These are phyloP conservation scores for Acromyrmex charruanus DNA, from an alignment of 1,140 invertebrate genomes.

Conservation along the genomic window DNA sequence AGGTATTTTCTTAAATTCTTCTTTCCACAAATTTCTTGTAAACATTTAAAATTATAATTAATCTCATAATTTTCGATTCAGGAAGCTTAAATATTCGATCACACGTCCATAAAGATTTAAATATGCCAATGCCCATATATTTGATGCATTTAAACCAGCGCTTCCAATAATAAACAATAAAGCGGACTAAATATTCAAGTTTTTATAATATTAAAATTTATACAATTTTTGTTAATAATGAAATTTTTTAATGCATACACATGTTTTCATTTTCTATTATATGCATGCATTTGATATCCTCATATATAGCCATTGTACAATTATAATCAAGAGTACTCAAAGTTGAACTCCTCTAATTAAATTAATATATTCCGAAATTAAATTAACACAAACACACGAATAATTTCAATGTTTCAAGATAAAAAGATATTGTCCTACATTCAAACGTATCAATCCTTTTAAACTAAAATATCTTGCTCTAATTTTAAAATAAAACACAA, in stretches of 20 bases:
- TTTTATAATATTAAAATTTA: background rate
- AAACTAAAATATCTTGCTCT: background rate
- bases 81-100: background rate
- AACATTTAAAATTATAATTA: background rate
- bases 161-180: background rate
- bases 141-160: background rate
- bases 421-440: conserved; percentile 23
- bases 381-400: background rate
- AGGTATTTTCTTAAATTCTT: background rate
- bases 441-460: background rate
- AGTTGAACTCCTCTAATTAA: background rate
- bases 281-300: background rate
- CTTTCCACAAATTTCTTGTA: background rate
- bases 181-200: background rate
- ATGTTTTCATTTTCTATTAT: background rate
- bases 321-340: background rate
- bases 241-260: background rate
- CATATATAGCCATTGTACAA: background rate
- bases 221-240: background rate
- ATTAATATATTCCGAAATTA: background rate
- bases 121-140: background rate
- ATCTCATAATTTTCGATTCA: background rate
- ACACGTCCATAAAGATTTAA: background rate
- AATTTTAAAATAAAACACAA: conserved; percentile 39
- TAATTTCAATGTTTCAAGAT: background rate